Base-by-base conservation (phyloP, 2,113 vertebrate species). In the Micronisus gabar region DNA sequence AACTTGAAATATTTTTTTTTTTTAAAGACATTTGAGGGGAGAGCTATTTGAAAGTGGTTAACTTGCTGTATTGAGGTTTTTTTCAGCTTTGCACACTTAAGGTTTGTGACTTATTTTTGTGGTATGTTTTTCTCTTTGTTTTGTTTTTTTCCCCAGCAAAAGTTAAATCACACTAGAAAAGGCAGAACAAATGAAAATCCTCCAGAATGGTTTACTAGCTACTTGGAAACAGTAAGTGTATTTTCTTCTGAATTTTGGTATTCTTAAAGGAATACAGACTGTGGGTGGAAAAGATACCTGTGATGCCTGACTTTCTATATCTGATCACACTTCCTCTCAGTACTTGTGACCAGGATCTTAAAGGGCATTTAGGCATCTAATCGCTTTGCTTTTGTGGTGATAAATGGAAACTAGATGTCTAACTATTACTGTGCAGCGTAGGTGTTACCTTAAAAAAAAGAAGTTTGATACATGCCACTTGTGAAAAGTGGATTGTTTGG, bases 181-280 rank as follows among this genome's bases (percentile, higher is more conserved):
- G 95, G 88, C 59, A 89, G 93, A 53, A 73, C 75, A 80, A 96
- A 92, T 83, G 98, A 99, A 63, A 98, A 98, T 25, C 99, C 99
- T 70, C 99, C 99, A 40, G 98, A 98, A 75, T 99, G 99, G 99
- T 99, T 99, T 86, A 98, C 99, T 41, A 99, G 98, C 50, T 99
- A 99, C 97, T 98, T 99, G 98, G 99, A 99, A 95, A 99, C 98
- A 93, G 99, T 99, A 96, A 97, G 98, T 97, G 9, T 79, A 6
- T 56, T 90, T 66, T 84, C 53, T 68, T 78, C 27, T 58, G 56
- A 23, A 26, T 58, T 15, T 63, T 76, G 23, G 3, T 87, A 0
- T 17, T 38, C 12, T 62, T 72, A 48, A 62, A 74, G 29, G 50
- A 74, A 63, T 74, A 5, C 3, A 93, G 43, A 3, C 34, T 82